Percentiles rank a stretch among this genome's conserved stretches.
These are phyloP conservation scores for Coendou prehensilis DNA, from an alignment of 2,797 vertebrate genomes.

Conservation along the genomic window DNA sequence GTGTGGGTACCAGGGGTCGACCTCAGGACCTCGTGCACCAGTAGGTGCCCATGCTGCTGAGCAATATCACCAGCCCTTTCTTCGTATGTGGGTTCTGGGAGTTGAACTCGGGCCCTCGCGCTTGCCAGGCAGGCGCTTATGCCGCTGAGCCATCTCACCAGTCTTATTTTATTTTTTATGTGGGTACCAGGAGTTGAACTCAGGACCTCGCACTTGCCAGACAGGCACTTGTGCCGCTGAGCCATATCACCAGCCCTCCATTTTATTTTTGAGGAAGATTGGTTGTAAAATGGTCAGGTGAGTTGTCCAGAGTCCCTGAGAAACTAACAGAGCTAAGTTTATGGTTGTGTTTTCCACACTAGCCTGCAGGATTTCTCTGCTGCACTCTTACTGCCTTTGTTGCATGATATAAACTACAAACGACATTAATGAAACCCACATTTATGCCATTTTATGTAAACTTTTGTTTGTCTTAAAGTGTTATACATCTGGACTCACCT, in stretches of 20 bases:
- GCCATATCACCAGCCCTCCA: not conserved
- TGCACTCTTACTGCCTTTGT: not conserved
- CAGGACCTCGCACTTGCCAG: too few relatives aligned
- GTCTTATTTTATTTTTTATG: too few relatives aligned
- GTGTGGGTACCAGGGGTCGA: too few relatives aligned
- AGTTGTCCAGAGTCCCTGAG: not conserved
- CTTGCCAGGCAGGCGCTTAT: too few relatives aligned
- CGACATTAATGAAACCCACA: not conserved
- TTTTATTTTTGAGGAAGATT: slow-evolving; percentile 30
- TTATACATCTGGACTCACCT: not conserved
- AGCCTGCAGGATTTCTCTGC: not conserved
- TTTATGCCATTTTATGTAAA: slow-evolving; percentile 15
- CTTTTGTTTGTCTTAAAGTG: slow-evolving; percentile 8
- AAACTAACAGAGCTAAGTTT: not conserved
- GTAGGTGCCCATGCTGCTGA: too few relatives aligned
- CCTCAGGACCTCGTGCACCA: too few relatives aligned
- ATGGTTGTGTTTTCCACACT: not conserved
- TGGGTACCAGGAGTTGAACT: too few relatives aligned
- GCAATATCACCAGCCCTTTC: too few relatives aligned
- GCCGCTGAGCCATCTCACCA: too few relatives aligned
- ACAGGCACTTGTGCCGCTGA: too few relatives aligned
- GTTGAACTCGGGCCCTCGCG: too few relatives aligned
- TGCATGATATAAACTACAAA: not conserved
- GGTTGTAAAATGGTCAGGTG: not conserved
- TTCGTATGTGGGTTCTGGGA: too few relatives aligned